Evolutionary conservation across 2,113 vertebrate species (phyloP), one percentile per base, ranked within the genome.

Genomic region (Sylvia atricapilla): DNA sequence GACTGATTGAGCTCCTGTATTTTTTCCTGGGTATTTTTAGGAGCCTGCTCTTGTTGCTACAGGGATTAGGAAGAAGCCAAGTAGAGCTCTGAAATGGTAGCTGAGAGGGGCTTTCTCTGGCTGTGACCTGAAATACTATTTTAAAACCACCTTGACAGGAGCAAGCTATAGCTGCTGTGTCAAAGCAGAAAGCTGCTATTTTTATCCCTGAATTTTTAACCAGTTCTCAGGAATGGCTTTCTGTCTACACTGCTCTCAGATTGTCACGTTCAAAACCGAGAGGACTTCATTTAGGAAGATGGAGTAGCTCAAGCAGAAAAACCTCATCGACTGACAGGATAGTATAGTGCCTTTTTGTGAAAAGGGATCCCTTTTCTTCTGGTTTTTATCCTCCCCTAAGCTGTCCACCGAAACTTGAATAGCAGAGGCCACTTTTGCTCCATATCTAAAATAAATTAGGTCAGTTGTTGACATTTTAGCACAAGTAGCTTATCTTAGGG

Each of bases 401-500:
- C 69, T 72, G 12, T 50, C 56, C 52, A 17, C 84, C 4, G 37
- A 75, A 84, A 84, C 43, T 66, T 46, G 39, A 87, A 76, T 74
- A 86, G 73, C 20, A 84, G 68, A 76, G 69, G n/a, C 77, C 22
- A n/a, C 58, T 94, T 91, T 63, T 93, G 31, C 67, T 95, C 75
- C 14, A 6, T 78, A 82, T 70, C 87, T 63, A 83, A 91, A 94
- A 93, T 90, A 94, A 94, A 88, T 94, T 91, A 90, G 67, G 50
- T 58, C 55, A 39, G 43, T 87, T 96, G 93, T 95, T 97, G 95
- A 95, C 81, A 77, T 95, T 79, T 89, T 78, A 83, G 74, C 46
- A 76, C 81, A 94, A 95, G 95, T 96, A 97, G 96, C 95, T 95
- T 96, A 95, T 96, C 93, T 93, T 91, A 60, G 74, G 37, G 62